Evolutionary conservation across 2,113 vertebrate species (phyloP).

Genomic region (Caretta caretta): DNA sequence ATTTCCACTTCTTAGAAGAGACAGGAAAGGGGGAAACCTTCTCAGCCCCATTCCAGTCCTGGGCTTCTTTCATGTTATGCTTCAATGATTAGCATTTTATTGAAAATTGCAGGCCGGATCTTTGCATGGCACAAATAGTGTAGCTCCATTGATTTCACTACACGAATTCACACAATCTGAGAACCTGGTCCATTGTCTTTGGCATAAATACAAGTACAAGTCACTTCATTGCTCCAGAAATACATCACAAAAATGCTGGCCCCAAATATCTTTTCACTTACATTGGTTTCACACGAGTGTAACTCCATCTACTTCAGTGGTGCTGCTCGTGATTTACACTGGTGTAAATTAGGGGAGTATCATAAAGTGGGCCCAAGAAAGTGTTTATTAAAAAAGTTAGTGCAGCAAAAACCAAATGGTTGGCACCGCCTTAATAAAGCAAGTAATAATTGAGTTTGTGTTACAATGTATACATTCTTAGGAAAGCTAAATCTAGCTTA

Average conservation of each 20-base stretch:
- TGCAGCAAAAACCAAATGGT: background rate
- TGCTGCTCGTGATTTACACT: constrained; percentile 19
- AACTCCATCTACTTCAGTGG: background rate
- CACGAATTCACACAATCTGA: background rate
- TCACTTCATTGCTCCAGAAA: background rate
- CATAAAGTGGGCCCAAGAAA: constrained; percentile 7
- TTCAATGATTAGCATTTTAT: background rate
- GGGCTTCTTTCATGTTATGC: background rate
- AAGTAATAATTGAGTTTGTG: background rate
- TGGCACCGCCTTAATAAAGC: constrained; percentile 2
- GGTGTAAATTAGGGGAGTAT: constrained; percentile 34
- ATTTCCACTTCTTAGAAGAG: background rate
- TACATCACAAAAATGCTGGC: background rate
- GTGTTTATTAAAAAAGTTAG: constrained; percentile 12
- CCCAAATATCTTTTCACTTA: background rate
- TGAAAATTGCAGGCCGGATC: background rate
- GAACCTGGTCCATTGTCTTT: background rate
- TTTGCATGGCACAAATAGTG: background rate
- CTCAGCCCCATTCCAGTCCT: background rate
- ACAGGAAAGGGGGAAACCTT: background rate
- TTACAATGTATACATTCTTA: background rate
- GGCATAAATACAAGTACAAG: background rate
- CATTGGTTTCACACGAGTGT: background rate
- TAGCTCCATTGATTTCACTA: background rate
- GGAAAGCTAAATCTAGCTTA: background rate